phyloP scores from a whole-genome alignment of 1,140 invertebrate genomes.

The Heterodera carotae region DNA sequence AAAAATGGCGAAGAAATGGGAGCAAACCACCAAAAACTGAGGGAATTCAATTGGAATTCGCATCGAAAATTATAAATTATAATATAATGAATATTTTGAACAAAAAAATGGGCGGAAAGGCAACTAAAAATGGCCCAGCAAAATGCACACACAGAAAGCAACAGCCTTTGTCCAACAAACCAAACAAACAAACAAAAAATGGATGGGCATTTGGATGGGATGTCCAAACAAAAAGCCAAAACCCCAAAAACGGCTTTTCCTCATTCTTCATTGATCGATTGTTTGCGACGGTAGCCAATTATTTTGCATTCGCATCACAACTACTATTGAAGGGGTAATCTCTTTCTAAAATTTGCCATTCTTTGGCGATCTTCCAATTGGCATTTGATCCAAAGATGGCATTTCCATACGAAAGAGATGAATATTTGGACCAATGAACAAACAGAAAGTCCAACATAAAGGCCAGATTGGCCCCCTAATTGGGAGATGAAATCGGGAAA shows the following conservation, averaged over 20 bases:
- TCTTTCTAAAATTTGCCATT: too few species aligned
- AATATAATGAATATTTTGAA: not conserved
- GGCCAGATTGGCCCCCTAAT: slow-evolving; percentile 56
- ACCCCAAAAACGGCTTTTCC: not conserved
- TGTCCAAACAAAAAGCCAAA: not conserved
- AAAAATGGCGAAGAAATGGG: not conserved
- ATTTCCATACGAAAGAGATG: slow-evolving; percentile 23
- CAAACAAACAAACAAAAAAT: not conserved
- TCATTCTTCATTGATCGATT: not conserved
- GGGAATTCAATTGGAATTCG: not conserved
- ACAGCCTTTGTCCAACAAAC: not conserved
- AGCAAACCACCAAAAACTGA: not conserved
- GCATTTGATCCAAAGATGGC: not conserved
- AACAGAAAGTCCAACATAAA: slow-evolving; percentile 32
- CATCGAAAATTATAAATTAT: too few species aligned
- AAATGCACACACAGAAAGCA: not conserved
- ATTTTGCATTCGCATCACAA: too few species aligned
- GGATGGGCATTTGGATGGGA: not conserved
- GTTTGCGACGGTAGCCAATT: too few species aligned
- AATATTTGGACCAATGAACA: slow-evolving; percentile 26
- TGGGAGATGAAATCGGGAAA: slow-evolving; percentile 62
- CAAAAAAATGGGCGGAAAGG: not conserved
- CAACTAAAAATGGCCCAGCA: not conserved
- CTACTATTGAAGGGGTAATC: too few species aligned
- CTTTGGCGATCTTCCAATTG: too few species aligned